Evolutionary conservation across 2,797 vertebrate species (phyloP).

Genomic region (Pyrrhura leucotis): DNA sequence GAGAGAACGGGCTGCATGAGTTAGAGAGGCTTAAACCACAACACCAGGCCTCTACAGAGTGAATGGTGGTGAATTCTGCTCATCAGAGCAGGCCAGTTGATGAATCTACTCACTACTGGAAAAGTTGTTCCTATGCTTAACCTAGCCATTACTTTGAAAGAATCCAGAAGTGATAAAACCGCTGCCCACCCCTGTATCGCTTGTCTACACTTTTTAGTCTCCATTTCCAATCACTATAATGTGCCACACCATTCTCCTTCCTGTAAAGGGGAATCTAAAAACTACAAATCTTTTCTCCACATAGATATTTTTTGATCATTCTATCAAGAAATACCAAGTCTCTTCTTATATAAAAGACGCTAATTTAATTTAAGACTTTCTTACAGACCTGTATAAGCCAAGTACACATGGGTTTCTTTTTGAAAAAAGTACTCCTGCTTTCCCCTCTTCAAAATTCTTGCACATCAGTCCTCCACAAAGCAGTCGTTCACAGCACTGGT

Average conservation of each 20-base stretch:
- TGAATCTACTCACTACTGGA: background rate
- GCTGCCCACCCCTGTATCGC: background rate
- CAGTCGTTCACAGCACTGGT: background rate
- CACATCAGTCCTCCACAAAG: background rate
- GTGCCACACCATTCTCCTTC: background rate
- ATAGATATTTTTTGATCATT: background rate
- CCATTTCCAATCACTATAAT: background rate
- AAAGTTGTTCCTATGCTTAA: background rate
- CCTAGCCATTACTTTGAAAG: background rate
- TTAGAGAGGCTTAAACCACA: no score
- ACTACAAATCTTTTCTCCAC: background rate
- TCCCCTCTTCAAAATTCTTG: background rate
- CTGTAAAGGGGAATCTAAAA: background rate
- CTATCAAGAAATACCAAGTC: background rate
- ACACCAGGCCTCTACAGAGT: background rate
- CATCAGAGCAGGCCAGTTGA: background rate
- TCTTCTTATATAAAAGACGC: background rate
- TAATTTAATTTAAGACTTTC: background rate
- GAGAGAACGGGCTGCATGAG: no score
- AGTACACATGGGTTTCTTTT: background rate
- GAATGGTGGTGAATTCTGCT: background rate
- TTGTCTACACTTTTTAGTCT: background rate
- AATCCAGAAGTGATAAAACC: background rate
- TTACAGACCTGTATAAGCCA: background rate
- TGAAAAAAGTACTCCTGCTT: background rate